Percentiles rank a stretch among this genome's conserved stretches.
Evolutionary conservation across 2,888 invertebrate species (phyloP).

Genomic region (Leucophenga maculata): DNA sequence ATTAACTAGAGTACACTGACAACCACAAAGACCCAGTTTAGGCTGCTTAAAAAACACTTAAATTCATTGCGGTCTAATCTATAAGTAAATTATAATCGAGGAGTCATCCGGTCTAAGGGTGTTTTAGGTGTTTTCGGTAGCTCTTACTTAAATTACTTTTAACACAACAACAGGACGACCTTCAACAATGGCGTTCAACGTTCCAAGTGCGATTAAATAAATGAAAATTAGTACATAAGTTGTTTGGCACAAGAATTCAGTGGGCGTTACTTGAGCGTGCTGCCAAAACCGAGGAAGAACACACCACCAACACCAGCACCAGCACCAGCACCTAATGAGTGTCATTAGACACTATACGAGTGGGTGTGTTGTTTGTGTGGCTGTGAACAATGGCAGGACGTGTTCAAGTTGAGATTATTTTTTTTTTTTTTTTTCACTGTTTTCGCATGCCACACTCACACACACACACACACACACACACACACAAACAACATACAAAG

Average conservation of each 20-base stretch:
- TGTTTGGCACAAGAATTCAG: no score
- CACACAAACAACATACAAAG: background rate
- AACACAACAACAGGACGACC: background rate
- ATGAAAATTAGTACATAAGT: background rate
- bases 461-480: background rate
- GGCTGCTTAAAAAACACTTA: background rate
- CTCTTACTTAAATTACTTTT: no score
- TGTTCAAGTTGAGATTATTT: constrained; percentile 10
- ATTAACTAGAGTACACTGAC: background rate
- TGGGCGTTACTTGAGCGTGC: background rate
- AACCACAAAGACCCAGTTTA: background rate
- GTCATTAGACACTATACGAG: constrained; percentile 16
- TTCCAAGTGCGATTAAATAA: background rate
- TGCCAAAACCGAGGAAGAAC: background rate
- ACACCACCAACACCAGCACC: background rate
- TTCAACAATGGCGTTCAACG: constrained; percentile 5
- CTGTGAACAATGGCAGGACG: background rate
- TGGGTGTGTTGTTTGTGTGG: background rate
- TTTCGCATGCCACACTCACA: background rate
- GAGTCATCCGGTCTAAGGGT: no score
- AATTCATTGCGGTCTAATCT: background rate
- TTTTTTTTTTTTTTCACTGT: background rate
- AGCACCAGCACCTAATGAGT: constrained; percentile 8
- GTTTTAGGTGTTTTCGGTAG: no score
- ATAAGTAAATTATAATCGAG: no score